Evolutionary conservation across 1,140 invertebrate species (phyloP), one percentile per base, ranked within the genome.

Genomic region (Eufriesea mexicana): DNA sequence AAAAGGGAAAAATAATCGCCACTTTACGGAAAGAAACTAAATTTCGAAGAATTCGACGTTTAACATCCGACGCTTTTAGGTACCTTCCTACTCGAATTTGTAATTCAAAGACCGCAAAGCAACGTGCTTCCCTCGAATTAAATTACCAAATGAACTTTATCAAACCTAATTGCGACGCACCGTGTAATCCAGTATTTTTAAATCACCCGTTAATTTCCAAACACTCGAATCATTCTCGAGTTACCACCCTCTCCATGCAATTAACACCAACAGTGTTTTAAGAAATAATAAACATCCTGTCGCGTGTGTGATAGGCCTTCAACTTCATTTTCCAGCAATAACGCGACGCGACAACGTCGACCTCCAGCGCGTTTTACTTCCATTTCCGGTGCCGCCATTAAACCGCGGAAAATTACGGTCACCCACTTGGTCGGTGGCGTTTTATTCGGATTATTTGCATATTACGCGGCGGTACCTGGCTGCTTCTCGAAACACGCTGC

Each of bases 371-470:
- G 49, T 87, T 85, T 79, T 87, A 85, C 76, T 85, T 85, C 79
- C 86, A 75, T 81, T 87, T 85, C 78, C 86, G 71, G 49, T 76
- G 54, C 10, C 57, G 2, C 20, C 47, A 51, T 66, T 87, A 87
- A 85, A 79, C 84, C 76, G 54, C 51, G 75, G 71, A 85, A 85
- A 87, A 87, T 87, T 87, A 87, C 72, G 79, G 71, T 82, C 62
- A 57, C 62, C 77, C 76, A 72, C 72, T 76, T 74, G 55, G 10
- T 8, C 62, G 62, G 28, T 5, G 12, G 25, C 59, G 71, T 85
- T 87, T 85, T 79, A 85, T 87, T 85, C 82, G 66, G 59, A 83
- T 87, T 85, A 87, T 87, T 82, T 84, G 67, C 76, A 78, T 84
- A 79, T 84, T 84, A 84, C 68, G 49, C 42, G n/a, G 51, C 23